Base-by-base conservation (phyloP, 2,888 invertebrate species). In the Aspidapion aeneum region DNA sequence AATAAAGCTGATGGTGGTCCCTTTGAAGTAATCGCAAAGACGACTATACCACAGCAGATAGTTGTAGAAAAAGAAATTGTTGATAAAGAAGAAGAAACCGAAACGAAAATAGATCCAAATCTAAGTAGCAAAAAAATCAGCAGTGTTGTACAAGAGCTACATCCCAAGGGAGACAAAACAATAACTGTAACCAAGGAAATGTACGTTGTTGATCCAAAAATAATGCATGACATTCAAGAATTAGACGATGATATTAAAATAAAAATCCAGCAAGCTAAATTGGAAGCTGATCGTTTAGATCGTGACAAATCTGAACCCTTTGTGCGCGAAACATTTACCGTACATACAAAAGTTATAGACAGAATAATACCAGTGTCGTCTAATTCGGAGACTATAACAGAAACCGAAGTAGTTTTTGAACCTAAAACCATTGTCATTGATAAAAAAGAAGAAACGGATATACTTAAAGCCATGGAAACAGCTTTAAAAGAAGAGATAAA, bases 21-120 rank as follows among this genome's bases (percentile, higher is more conserved):
- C 68, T 73, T 75, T 64, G 70, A 72, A 60, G 66, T 71, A 63
- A 71, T 72, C 68, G 68, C 70, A 63, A 74, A 74, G 70, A 73
- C 73, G 69, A 70, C 69, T 63, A 72, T 72, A 71, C 72, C 70
- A 55, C 58, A 18, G 1, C 22, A 54, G 18, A 22, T 19, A 57
- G 5, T 58, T 22, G n/a, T n/a, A n/a, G 58, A 55, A 21, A 50
- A 57, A 18, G 52, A 58, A n/a, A 49, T 58, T 9, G 52, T 62
- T 35, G 64, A 66, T 55, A 58, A 21, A 20, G 59, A 55, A 1
- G 68, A 68, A 57, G 55, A 54, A 49, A 61, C 48, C 18, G 66
- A 68, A 56, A 55, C 61, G 7, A 61, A 63, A 51, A 49, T 58
- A 20, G 64, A 69, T 18, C 61, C 61, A 19, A 55, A 63, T 21